These are phyloP conservation scores for Digitonthophagus gazella DNA, from an alignment of 2,888 invertebrate genomes.

Conservation along the genomic window DNA sequence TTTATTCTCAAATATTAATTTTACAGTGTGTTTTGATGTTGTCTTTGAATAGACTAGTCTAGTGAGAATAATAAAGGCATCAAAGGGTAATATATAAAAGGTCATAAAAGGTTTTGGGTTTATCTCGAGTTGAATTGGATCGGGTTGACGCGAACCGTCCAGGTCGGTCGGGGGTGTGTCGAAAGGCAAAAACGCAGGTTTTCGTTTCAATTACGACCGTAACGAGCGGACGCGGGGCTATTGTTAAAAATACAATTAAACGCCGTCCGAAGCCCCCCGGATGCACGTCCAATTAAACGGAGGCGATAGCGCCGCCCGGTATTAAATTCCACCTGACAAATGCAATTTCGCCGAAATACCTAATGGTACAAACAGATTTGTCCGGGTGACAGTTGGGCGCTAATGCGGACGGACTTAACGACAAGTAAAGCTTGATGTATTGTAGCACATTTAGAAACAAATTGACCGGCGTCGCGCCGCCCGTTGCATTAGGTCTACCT, in stretches of 20 bases:
- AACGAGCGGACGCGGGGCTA: neutral
- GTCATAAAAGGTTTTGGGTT: too few relatives aligned
- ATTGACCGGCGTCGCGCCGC: conserved; percentile 39
- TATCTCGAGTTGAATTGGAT: too few relatives aligned
- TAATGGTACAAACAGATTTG: conserved; percentile 51
- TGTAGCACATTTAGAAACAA: conserved; percentile 45
- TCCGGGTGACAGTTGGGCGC: conserved; percentile 46
- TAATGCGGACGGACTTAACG: conserved; percentile 49
- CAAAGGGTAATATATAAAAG: too few relatives aligned
- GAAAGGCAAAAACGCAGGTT: neutral
- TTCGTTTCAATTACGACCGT: neutral
- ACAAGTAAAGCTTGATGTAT: conserved; percentile 49
- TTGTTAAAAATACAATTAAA: neutral
- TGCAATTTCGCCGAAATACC: conserved; percentile 49
- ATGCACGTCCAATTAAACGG: neutral
- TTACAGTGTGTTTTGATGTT: too few relatives aligned
- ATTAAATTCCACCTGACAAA: conserved; percentile 49
- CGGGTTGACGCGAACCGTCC: too few relatives aligned
- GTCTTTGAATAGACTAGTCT: too few relatives aligned
- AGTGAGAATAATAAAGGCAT: too few relatives aligned
- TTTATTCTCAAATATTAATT: too few relatives aligned
- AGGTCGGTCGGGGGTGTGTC: neutral
- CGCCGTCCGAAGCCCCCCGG: neutral
- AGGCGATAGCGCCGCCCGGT: conserved; percentile 22
- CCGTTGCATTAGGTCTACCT: conserved; percentile 35